Evolutionary conservation across 2,888 invertebrate genomes (phyloP), one percentile per base, ranked within the genome.

Genomic region (Rhingia rostrata): DNA sequence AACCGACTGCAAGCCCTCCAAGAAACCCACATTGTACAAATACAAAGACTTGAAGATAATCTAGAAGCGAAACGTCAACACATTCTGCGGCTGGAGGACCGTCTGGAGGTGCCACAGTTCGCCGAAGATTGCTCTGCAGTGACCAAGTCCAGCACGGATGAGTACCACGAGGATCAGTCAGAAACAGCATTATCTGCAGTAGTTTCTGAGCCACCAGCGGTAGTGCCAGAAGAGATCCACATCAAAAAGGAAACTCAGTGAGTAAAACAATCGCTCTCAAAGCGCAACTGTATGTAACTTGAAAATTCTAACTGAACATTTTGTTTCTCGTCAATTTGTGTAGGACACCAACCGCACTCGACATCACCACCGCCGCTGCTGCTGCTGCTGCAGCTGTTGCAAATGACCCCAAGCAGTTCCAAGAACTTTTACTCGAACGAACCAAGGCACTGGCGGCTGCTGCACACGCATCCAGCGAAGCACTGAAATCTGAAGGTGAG

Each of bases 1-100:
- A 96, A 97, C 90, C 94, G 97, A 91, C 93, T 98, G 88, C 94
- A 95, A 89, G 96, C 97, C 91, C 94, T 98, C 88, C 96, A 98
- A 89, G 97, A 98, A 90, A 95, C 96, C 87, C 97, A 96, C 89
- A 94, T 97, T 87, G 95, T 96, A 90, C 96, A 97, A 93, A 95
- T 97, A 89, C 95, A 95, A 89, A 94, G 96, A 88, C 93, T 99
- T 86, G 98, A 99, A 91, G 97, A 98, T 91, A 94, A 97, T 90
- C 92, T 97, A 88, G 97, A 97, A 91, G 96, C 95, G 90, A 97
- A 97, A 92, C 94, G 96, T 89, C 96, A 96, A 91, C 96, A 96
- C 91, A 97, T 97, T 88, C 94, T 94, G 87, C 93, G 96, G 90
- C 93, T 98, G 88, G 97, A 99, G 92, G 95, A 95, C 67, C 94